Base-by-base conservation (phyloP, 2,797 vertebrate species). In the Chelidonichthys spinosus region DNA sequence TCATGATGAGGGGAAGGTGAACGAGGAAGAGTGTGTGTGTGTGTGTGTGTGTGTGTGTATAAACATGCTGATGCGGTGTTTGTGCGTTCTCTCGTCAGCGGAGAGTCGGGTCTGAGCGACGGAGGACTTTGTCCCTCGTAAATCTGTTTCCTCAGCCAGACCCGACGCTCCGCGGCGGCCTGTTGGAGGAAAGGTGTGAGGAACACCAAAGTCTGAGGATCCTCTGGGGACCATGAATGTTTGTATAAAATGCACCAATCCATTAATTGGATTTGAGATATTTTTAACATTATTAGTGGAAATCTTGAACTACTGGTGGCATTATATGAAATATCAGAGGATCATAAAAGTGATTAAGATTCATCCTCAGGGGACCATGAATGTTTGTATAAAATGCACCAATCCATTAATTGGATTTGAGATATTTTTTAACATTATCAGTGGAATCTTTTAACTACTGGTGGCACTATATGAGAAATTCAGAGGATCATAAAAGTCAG, bases 21-120 rank as follows among this genome's bases (percentile, higher is more conserved):
- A 75, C 47, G 49, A 69, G 72, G 62, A 78, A 79, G 25, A 25
- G 25, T 25, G 25, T 25, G 25, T 25, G 25, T 25, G 25, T 64
- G 58, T 52, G 63, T 18, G 43, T 71, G 67, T 71, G 37, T 55
- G 54, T 58, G 52, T 53, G 35, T 55, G 56, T 37, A 72, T 74
- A 79, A 89, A 85, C 75, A 78, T 76, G 86, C 89, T 90, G 86
- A 91, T 89, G 83, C 74, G 39, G 84, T 83, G 65, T 76, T 88
- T 88, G 79, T 72, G 77, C 18, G 46, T 58, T 76, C 59, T 67
- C 79, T 85, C 82, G 68, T 90, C 79, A 82, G 82, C 40, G 63
- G 59, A 70, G 63, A 59, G 74, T 86, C 64, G 86, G 79, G 76
- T 88, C 74, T 83, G 72, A 76, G 54, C 63, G 60, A 56, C 63